Base-by-base conservation (phyloP, 2,888 invertebrate species). In the Spisula subtruncata region DNA sequence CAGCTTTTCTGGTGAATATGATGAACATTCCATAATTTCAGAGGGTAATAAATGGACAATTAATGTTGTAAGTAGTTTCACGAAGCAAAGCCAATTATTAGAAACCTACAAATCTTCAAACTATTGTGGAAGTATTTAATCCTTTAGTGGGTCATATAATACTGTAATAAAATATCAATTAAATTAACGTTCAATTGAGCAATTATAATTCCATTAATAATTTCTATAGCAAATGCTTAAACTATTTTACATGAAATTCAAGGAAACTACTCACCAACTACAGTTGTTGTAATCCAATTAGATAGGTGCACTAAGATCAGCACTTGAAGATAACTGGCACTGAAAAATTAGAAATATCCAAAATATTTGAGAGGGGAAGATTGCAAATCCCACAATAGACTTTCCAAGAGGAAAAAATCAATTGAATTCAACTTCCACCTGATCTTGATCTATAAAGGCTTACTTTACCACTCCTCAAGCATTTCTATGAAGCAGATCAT, bases 391-490 rank as follows among this genome's bases (percentile, higher is more conserved):
- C 12, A 32, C 25, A 75, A 75, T 66, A 66, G n/a, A 66, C 60
- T 25, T 66, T 25, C 35, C 1, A 14, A 35, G 71, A 29, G 32
- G 25, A 18, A 75, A 60, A 75, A 75, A 18, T 75, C 75, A 75
- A 35, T 32, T 75, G 32, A 75, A 75, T 18, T 75, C 75, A 32
- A 75, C 75, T 75, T 60, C 75, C 14, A 75, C 75, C 32, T 75
- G 35, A 75, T 75, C 75, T 75, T 32, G 75, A 25, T 75, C 29
- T 16, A 35, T 35, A 18, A 75, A 75, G 16, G 75, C 75, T 75
- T 75, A 25, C 29, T 35, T 18, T 35, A 83, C 83, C 83, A 83
- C 54, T 83, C 83, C 83, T 51, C 18, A 60, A 83, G 60, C 83
- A 60, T 25, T 41, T 83, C 54, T 29, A 56, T 32, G 83, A 83